Percentiles rank a stretch among this genome's conserved stretches.
phyloP scores from a whole-genome alignment of 1,140 invertebrate species.

The Holcopasites calliopsidis region DNA sequence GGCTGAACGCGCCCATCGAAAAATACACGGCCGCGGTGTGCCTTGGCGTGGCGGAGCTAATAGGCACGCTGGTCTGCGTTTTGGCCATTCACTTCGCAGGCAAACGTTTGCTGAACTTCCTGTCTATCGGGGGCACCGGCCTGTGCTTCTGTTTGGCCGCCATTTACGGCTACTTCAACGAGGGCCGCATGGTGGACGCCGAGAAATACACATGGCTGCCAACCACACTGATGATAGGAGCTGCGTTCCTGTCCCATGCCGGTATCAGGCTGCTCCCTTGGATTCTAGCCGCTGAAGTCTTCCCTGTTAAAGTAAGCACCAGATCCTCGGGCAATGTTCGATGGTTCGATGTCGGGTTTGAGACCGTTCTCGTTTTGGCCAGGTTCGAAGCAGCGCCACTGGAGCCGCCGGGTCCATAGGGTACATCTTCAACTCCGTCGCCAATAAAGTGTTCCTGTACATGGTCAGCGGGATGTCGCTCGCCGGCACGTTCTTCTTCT shows the following conservation, averaged over 20 bases:
- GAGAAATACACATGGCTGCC: constrained; percentile 84
- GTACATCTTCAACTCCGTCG: constrained; percentile 86
- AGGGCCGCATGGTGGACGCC: constrained; percentile 49
- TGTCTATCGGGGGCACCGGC: constrained; percentile 83
- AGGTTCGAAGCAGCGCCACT: constrained; percentile 84
- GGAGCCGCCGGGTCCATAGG: constrained; percentile 85
- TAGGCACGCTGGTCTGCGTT: constrained; percentile 83
- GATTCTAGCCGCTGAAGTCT: constrained; percentile 88
- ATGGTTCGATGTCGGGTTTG: not conserved
- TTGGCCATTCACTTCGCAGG: constrained; percentile 85
- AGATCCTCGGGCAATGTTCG: too few relatives aligned
- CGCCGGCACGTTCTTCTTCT: constrained; percentile 85
- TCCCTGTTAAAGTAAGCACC: constrained; percentile 66
- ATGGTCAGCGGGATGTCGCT: constrained; percentile 83
- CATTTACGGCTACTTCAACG: constrained; percentile 79
- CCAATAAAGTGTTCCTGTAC: constrained; percentile 86
- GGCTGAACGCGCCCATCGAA: constrained; percentile 85
- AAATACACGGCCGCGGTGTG: constrained; percentile 86
- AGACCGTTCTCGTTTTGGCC: not conserved
- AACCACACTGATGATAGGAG: constrained; percentile 82
- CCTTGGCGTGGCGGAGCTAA: constrained; percentile 84
- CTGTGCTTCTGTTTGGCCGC: constrained; percentile 83
- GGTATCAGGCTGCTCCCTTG: constrained; percentile 87
- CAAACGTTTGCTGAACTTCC: constrained; percentile 84
- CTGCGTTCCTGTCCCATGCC: constrained; percentile 85